Conservation (phyloP, 1,140 invertebrate genomes). For the Tenebrio molitor region DNA sequence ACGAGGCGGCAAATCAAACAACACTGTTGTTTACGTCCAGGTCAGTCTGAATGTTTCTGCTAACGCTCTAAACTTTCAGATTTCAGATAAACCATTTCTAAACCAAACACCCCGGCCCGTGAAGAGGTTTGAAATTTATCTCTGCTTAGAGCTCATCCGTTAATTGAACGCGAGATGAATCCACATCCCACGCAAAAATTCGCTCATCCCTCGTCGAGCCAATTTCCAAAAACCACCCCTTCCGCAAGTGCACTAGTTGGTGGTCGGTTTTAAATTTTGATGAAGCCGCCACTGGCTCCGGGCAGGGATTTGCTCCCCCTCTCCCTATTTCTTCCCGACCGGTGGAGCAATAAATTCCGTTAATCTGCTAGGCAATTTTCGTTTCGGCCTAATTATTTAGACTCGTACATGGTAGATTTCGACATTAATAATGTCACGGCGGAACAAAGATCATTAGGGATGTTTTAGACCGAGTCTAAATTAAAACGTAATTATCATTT, state of each 20-base stretch:
- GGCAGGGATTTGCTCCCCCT: conserved; percentile 7
- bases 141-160: too few relatives aligned
- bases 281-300: conserved; percentile 6
- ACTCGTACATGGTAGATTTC: conserved; percentile 26
- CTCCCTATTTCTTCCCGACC: conserved; percentile 17
- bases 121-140: too few relatives aligned
- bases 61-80: too few relatives aligned
- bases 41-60: too few relatives aligned
- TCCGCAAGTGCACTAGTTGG: conserved; percentile 25
- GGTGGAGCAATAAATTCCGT: conserved; percentile 17
- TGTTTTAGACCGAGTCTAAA: conserved; percentile 16
- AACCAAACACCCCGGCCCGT: too few relatives aligned
- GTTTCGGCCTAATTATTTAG: conserved; percentile 21
- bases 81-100: too few relatives aligned
- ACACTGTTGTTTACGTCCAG: too few relatives aligned
- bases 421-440: background rate
- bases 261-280: conserved; percentile 20
- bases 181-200: too few relatives aligned
- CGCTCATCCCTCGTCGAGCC: background rate
- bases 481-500: conserved; percentile 28
- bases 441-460: conserved; percentile 9
- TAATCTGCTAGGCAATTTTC: conserved; percentile 21
- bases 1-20: too few relatives aligned
- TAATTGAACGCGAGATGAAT: too few relatives aligned
- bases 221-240: conserved; percentile 13